A percentile compares a stretch with the other conserved stretches of the same genome.
Conservation (phyloP, 2,888 invertebrate species). For the Podotricha telesiphe region DNA sequence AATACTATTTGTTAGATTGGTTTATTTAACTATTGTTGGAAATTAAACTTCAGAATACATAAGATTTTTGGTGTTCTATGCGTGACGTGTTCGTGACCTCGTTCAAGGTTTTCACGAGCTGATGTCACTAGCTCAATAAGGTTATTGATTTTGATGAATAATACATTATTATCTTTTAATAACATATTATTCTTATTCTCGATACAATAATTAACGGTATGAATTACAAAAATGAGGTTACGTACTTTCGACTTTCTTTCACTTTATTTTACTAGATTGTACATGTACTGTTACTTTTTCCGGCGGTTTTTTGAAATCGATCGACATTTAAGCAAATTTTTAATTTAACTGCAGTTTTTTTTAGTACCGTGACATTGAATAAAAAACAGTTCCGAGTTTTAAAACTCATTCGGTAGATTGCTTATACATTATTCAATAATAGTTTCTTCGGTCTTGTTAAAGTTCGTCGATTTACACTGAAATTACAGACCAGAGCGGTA, state of each 20-base stretch:
- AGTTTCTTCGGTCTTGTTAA: too few species aligned
- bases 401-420: too few species aligned
- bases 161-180: background rate
- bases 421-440: too few species aligned
- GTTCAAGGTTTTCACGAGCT: conserved; percentile 49
- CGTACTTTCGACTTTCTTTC: conserved; percentile 19
- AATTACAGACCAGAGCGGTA: too few species aligned
- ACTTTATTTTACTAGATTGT: background rate
- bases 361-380: too few species aligned
- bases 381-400: too few species aligned
- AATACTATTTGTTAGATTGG: too few species aligned
- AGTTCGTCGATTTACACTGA: too few species aligned
- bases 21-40: too few species aligned
- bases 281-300: conserved; percentile 13
- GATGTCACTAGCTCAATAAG: conserved; percentile 18
- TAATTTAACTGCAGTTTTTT: too few species aligned
- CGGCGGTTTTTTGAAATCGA: background rate
- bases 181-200: background rate
- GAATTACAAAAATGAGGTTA: conserved; percentile 11
- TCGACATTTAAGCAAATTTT: background rate
- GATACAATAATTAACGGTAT: background rate
- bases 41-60: too few species aligned
- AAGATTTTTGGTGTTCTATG: background rate
- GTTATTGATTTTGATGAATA: conserved; percentile 1
- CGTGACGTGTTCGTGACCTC: conserved; percentile 54